phyloP scores from a whole-genome alignment of 2,113 vertebrate genomes.

The Callorhinus ursinus region DNA sequence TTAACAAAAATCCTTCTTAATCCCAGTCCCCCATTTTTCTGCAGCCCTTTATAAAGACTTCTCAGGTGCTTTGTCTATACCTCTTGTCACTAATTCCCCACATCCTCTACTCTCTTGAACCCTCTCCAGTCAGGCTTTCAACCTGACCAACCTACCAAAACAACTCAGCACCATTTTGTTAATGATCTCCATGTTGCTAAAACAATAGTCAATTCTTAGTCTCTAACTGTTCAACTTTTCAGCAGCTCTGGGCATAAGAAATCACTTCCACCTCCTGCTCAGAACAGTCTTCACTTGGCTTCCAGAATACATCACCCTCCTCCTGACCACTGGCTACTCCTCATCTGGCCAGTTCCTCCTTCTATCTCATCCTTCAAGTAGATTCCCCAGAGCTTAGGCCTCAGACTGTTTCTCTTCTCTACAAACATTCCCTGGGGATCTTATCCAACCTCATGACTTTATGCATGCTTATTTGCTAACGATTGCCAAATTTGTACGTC shows the following conservation, averaged over 20 bases:
- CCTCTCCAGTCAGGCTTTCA: neutral
- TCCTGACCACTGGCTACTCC: neutral
- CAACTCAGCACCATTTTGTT: neutral
- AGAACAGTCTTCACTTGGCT: neutral
- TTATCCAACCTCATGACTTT: neutral
- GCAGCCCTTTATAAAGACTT: neutral
- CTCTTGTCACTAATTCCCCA: constrained; percentile 8
- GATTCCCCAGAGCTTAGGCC: neutral
- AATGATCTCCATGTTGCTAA: neutral
- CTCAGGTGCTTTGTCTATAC: neutral
- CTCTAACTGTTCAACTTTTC: neutral
- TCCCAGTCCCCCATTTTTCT: neutral
- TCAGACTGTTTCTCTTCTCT: neutral
- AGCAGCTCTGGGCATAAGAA: neutral
- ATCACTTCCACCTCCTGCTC: neutral
- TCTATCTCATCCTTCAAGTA: neutral
- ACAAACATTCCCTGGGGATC: neutral
- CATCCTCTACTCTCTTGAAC: neutral
- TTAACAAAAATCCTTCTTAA: neutral
- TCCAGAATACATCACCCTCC: neutral
- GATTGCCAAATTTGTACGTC: neutral
- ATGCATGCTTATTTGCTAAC: neutral
- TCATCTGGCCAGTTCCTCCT: neutral
- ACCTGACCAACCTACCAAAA: neutral
- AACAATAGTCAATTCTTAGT: neutral